phyloP scores from a whole-genome alignment of 2,797 vertebrate genomes.

The Sciaenops ocellatus region DNA sequence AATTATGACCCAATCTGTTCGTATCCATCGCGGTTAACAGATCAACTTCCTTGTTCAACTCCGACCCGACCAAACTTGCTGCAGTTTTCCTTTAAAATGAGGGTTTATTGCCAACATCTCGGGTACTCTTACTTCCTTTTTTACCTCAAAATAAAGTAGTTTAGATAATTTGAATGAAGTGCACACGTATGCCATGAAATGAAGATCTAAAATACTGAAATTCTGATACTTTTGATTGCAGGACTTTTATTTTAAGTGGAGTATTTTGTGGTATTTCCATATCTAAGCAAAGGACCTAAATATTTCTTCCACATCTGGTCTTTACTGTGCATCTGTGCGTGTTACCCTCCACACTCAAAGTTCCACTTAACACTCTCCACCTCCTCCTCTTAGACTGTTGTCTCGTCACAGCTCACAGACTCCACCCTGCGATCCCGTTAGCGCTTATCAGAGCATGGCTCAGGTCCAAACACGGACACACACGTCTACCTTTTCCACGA shows the following conservation, averaged over 20 bases:
- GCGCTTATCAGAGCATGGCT: constrained; percentile 71
- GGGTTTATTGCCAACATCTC: neutral
- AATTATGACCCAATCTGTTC: neutral
- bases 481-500: constrained; percentile 55
- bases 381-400: constrained; percentile 56
- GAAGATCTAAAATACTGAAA: too few relatives aligned
- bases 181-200: too few relatives aligned
- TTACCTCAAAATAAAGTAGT: neutral
- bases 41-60: neutral
- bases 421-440: constrained; percentile 74
- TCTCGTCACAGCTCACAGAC: constrained; percentile 66
- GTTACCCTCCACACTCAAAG: constrained; percentile 16
- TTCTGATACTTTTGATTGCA: neutral
- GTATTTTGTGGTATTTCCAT: neutral
- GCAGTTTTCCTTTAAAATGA: neutral
- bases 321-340: constrained; percentile 13
- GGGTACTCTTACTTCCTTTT: neutral
- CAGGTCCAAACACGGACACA: constrained; percentile 43
- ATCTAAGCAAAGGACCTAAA: constrained; percentile 14
- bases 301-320: constrained; percentile 9
- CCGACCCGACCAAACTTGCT: neutral
- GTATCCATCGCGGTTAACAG: neutral
- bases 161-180: neutral
- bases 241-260: neutral
- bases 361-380: constrained; percentile 45